Percentiles rank a stretch among this genome's conserved stretches.
Evolutionary conservation across 2,113 vertebrate species (phyloP).

Genomic region (Trogon surrucura): DNA sequence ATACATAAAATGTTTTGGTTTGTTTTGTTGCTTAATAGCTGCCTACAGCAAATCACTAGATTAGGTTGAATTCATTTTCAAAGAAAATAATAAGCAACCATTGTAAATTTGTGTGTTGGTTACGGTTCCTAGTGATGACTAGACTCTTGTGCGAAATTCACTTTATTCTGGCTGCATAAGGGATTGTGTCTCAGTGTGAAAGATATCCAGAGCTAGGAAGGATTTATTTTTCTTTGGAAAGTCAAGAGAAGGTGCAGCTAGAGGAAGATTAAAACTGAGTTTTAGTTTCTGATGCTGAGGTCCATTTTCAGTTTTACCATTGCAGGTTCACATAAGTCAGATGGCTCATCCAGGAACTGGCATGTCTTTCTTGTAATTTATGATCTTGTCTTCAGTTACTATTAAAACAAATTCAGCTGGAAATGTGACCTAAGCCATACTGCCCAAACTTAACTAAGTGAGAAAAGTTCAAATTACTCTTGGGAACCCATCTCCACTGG

Average conservation of each 20-base stretch:
- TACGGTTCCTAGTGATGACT: not conserved
- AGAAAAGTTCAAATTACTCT: not conserved
- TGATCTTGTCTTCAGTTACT: not conserved
- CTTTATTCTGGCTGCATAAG: not conserved
- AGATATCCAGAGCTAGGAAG: not conserved
- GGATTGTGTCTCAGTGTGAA: not conserved
- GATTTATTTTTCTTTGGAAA: not conserved
- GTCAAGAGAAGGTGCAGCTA: not conserved
- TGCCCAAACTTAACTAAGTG: not conserved
- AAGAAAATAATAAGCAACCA: not conserved
- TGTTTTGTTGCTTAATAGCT: constrained; percentile 8
- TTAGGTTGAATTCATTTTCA: not conserved
- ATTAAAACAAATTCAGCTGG: not conserved
- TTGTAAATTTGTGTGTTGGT: not conserved
- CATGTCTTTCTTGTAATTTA: not conserved
- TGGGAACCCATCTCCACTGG: not conserved
- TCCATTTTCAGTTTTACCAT: not conserved
- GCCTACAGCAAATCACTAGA: not conserved
- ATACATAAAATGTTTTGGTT: not conserved
- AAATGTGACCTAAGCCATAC: not conserved
- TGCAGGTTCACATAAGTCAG: not conserved
- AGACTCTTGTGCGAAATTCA: not conserved
- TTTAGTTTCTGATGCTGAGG: not conserved
- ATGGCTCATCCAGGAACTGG: not conserved
- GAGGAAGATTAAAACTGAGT: not conserved